phyloP scores from a whole-genome alignment of 1,140 invertebrate species.

The Sweltsa coloradensis region DNA sequence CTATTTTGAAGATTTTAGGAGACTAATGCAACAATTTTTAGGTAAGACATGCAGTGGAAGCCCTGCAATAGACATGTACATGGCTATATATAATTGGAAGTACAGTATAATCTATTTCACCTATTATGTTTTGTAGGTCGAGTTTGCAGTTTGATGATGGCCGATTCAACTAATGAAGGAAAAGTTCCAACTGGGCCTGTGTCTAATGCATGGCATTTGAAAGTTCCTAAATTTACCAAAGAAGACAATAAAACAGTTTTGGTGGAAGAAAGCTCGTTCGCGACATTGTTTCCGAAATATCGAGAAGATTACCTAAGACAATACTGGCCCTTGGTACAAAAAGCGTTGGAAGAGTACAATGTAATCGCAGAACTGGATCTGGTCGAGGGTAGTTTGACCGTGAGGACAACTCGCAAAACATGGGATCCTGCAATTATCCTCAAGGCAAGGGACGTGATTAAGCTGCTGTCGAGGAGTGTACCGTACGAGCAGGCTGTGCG shows the following conservation, averaged over 20 bases:
- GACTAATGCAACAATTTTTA: too few species aligned
- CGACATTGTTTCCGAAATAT: constrained; percentile 79
- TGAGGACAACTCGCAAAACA: constrained; percentile 91
- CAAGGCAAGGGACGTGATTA: constrained; percentile 94
- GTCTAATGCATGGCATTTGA: constrained; percentile 78
- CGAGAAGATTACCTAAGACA: constrained; percentile 93
- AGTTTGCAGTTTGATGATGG: too few species aligned
- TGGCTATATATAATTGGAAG: too few species aligned
- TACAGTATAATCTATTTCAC: too few species aligned
- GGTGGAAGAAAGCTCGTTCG: constrained; percentile 65
- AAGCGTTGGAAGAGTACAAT: constrained; percentile 60
- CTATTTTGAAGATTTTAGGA: too few species aligned
- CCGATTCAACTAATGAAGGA: too few species aligned
- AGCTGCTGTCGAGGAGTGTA: constrained; percentile 88
- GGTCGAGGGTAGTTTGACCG: constrained; percentile 90
- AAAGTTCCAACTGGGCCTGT: constrained; percentile 38
- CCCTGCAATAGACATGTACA: too few species aligned
- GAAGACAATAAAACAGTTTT: constrained; percentile 84
- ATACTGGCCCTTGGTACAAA: constrained; percentile 91
- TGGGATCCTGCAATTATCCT: constrained; percentile 98
- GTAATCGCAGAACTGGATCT: constrained; percentile 89
- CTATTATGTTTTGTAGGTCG: too few species aligned
- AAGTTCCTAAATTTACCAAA: constrained; percentile 79
- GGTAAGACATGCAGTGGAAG: too few species aligned
- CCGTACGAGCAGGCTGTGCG: constrained; percentile 88